A percentile compares a stretch with the other conserved stretches of the same genome.
Evolutionary conservation across 2,113 vertebrate genomes (phyloP).

Genomic region (Oenanthe oenanthe): DNA sequence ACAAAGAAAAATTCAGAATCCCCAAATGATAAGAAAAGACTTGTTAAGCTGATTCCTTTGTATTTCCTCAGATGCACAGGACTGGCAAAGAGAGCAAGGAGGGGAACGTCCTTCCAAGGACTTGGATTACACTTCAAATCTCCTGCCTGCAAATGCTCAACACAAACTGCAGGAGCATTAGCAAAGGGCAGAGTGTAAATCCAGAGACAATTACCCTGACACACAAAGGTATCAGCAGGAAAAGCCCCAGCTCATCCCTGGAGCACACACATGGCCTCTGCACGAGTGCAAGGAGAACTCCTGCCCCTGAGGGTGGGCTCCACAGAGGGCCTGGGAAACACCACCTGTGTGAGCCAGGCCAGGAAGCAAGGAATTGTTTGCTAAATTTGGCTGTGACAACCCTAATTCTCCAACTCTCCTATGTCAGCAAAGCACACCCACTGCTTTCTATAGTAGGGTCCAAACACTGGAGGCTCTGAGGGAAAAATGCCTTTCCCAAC

Average conservation of each 20-base stretch:
- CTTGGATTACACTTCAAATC: accelerated
- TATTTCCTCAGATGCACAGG: neutral
- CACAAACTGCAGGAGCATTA: neutral
- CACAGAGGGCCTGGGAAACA: neutral
- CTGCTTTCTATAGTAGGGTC: accelerated
- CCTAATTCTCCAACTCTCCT: neutral
- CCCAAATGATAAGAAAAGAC: neutral
- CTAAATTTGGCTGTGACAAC: neutral
- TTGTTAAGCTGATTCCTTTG: neutral
- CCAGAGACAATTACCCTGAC: neutral
- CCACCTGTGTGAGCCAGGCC: neutral
- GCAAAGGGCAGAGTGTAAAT: neutral
- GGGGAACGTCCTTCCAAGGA: neutral
- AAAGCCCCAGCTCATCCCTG: neutral
- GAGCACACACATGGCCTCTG: neutral
- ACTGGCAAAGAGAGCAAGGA: neutral
- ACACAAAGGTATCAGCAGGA: neutral
- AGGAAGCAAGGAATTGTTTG: neutral
- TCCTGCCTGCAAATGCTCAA: neutral
- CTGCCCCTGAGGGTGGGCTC: neutral
- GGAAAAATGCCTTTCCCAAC: neutral
- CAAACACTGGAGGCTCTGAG: neutral
- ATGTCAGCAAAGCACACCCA: neutral
- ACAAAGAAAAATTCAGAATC: neutral
- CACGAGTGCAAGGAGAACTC: neutral